Evolutionary conservation across 2,797 vertebrate species (phyloP).

Genomic region (Acridotheres tristis): DNA sequence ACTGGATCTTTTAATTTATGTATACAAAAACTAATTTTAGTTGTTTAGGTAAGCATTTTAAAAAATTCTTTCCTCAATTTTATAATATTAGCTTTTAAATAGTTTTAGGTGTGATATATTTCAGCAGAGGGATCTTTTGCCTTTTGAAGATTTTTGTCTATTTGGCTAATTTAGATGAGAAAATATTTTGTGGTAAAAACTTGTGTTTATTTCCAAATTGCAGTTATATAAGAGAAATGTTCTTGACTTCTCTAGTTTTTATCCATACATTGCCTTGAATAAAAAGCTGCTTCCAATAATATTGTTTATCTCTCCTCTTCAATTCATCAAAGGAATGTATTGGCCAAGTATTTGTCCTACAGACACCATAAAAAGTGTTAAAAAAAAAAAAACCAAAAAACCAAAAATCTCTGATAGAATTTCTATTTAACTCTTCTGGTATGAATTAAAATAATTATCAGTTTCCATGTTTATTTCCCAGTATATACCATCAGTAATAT

Average conservation of each 20-base stretch:
- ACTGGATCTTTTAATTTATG: neutral
- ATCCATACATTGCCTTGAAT: neutral
- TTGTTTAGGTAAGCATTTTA: neutral
- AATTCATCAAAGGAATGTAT: neutral
- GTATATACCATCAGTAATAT: neutral
- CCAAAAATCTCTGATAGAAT: accelerated
- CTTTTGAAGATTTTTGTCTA: neutral
- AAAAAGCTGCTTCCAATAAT: neutral
- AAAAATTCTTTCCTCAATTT: neutral
- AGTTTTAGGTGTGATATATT: neutral
- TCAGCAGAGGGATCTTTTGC: neutral
- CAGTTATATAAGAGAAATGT: neutral
- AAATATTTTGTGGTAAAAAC: neutral
- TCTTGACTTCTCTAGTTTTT: neutral
- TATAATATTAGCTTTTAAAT: neutral
- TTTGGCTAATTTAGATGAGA: neutral
- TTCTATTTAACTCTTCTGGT: neutral
- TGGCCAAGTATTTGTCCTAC: neutral
- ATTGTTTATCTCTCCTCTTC: neutral
- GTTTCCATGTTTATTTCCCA: neutral
- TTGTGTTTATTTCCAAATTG: neutral
- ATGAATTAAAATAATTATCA: neutral
- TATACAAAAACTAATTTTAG: neutral
- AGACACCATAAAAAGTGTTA: neutral
- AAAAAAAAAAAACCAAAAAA: neutral